phyloP scores from a whole-genome alignment of 2,113 vertebrate species.

The Cyanocitta stelleri region DNA sequence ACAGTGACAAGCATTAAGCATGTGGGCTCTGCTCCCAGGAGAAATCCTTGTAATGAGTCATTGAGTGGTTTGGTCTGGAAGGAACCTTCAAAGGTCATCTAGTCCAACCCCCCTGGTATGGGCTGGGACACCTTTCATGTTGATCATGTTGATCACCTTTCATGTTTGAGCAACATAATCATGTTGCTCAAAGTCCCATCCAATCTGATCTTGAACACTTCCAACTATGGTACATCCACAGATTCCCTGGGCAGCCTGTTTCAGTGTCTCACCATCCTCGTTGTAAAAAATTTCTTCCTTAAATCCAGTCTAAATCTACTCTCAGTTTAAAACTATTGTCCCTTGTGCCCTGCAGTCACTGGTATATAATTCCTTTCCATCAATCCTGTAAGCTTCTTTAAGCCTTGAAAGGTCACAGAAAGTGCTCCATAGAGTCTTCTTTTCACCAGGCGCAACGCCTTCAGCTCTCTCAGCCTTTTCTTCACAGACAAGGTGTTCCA shows the following conservation, averaged over 20 bases:
- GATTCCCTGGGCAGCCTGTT: neutral
- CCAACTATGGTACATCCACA: neutral
- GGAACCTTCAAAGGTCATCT: neutral
- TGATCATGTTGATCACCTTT: neutral
- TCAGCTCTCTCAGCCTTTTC: neutral
- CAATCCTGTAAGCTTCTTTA: neutral
- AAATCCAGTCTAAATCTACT: neutral
- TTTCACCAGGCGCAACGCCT: fast-evolving
- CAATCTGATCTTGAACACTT: neutral
- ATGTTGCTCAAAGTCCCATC: neutral
- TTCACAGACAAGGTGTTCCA: neutral
- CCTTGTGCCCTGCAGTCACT: neutral
- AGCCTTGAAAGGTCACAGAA: neutral
- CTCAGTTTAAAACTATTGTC: neutral
- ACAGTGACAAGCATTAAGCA: no score
- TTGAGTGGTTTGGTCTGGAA: neutral
- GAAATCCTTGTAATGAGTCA: neutral
- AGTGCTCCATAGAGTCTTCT: neutral
- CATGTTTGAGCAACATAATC: neutral
- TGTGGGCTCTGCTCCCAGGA: neutral
- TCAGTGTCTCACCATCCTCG: neutral
- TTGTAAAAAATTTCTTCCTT: neutral
- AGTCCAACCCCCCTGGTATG: no score
- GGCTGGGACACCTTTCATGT: neutral
- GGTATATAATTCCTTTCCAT: neutral